These are phyloP conservation scores for Stenolophus ochropezus DNA, from an alignment of 2,888 invertebrate genomes.

Conservation along the genomic window DNA sequence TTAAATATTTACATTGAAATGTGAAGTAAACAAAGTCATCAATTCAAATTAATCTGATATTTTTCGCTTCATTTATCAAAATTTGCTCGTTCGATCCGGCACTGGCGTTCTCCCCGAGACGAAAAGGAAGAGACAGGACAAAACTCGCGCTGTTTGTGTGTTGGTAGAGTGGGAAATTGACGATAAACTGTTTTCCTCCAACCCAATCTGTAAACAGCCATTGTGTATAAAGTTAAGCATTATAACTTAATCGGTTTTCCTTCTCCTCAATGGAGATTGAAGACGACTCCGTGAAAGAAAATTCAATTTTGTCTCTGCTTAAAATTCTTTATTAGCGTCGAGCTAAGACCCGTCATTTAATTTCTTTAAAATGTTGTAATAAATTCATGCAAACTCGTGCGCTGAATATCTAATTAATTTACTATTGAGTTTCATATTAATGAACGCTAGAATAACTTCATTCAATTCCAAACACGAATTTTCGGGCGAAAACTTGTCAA, in stretches of 20 bases:
- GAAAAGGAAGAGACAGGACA: slow-evolving; percentile 18
- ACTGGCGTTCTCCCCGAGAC: neutral
- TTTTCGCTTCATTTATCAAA: slow-evolving; percentile 12
- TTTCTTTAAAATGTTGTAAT: slow-evolving; percentile 32
- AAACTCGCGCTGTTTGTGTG: slow-evolving; percentile 15
- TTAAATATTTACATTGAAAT: too few relatives aligned
- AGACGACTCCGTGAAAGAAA: slow-evolving; percentile 1
- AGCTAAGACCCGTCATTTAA: neutral
- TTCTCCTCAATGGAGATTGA: slow-evolving; percentile 1
- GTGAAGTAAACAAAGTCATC: neutral
- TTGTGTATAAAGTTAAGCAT: slow-evolving; percentile 41
- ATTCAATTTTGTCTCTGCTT: slow-evolving; percentile 19
- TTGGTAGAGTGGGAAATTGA: slow-evolving; percentile 11
- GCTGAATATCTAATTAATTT: slow-evolving; percentile 29
- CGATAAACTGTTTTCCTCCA: slow-evolving; percentile 28
- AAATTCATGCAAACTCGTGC: slow-evolving; percentile 30
- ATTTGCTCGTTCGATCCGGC: neutral
- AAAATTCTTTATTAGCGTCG: slow-evolving; percentile 29
- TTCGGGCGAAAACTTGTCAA: neutral
- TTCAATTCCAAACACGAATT: neutral
- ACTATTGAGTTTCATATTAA: slow-evolving; percentile 5
- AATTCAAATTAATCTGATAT: neutral
- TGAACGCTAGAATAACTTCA: slow-evolving; percentile 1
- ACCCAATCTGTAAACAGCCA: slow-evolving; percentile 35
- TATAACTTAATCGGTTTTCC: slow-evolving; percentile 38